phyloP scores from a whole-genome alignment of 2,797 vertebrate genomes.

The Enteromius thamalakanensis region DNA sequence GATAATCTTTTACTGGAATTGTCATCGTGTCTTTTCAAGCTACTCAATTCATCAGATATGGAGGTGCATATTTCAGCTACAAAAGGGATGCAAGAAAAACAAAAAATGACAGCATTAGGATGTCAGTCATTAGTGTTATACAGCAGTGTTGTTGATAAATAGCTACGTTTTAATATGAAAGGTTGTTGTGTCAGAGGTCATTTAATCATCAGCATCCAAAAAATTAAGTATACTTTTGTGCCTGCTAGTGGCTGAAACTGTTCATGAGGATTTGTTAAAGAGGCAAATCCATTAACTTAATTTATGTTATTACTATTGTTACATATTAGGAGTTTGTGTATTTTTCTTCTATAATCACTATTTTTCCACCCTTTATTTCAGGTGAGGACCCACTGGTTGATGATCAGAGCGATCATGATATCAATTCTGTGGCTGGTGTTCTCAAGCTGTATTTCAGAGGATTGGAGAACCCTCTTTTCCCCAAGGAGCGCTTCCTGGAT shows the following conservation, averaged over 20 bases:
- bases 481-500: slow-evolving; percentile 98
- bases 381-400: slow-evolving; percentile 96
- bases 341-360: not conserved
- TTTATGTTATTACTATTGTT: not conserved
- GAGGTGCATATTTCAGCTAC: not conserved
- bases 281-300: not conserved
- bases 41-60: not conserved
- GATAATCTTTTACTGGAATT: not conserved
- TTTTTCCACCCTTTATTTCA: slow-evolving; percentile 63
- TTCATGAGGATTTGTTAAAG: too few species aligned
- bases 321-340: not conserved
- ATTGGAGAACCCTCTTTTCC: slow-evolving; percentile 96
- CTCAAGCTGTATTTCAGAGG: slow-evolving; percentile 98
- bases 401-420: slow-evolving; percentile 94
- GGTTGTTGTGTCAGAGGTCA: not conserved
- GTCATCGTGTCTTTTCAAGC: not conserved
- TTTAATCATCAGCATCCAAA: not conserved
- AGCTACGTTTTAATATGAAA: not conserved
- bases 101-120: not conserved
- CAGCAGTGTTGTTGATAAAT: not conserved
- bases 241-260: not conserved
- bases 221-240: not conserved
- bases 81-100: not conserved
- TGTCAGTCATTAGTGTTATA: not conserved
- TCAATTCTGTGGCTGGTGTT: slow-evolving; percentile 97